A percentile compares a stretch with the other conserved stretches of the same genome.
Conservation (phyloP, 2,797 vertebrate genomes). For the Acanthis flammea region DNA sequence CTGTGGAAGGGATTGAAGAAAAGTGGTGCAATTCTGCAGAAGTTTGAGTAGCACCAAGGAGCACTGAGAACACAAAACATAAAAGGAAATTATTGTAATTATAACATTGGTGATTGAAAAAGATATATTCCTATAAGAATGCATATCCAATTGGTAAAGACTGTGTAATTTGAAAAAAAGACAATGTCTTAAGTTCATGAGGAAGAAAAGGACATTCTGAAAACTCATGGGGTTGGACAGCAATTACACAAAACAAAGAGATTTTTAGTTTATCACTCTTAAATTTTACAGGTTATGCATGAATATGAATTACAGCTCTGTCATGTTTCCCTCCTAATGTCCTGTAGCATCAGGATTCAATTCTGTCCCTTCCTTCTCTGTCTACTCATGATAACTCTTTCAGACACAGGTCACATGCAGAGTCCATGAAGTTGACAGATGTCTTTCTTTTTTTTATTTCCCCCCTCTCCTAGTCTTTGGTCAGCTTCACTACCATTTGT, state of each 20-base stretch:
- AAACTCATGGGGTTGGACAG: background rate
- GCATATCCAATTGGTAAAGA: background rate
- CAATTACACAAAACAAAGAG: background rate
- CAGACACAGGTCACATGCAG: background rate
- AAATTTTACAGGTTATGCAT: background rate
- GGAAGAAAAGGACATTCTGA: background rate
- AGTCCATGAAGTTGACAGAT: background rate
- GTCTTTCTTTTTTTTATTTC: background rate
- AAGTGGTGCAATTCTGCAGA: background rate
- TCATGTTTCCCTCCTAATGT: background rate
- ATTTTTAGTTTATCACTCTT: background rate
- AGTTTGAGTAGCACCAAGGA: background rate
- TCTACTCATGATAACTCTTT: background rate
- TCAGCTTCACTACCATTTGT: background rate
- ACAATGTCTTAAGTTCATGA: background rate
- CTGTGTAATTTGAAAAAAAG: background rate
- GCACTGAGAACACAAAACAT: background rate
- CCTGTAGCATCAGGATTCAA: background rate
- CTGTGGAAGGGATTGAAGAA: background rate
- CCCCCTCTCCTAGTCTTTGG: background rate
- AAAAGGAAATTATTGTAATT: background rate
- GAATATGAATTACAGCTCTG: background rate
- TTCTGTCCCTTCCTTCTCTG: background rate
- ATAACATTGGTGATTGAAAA: background rate
- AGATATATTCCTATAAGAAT: background rate